A percentile compares a stretch with the other conserved stretches of the same genome.
phyloP scores from a whole-genome alignment of 2,113 vertebrate species.

The Bombycilla garrulus region DNA sequence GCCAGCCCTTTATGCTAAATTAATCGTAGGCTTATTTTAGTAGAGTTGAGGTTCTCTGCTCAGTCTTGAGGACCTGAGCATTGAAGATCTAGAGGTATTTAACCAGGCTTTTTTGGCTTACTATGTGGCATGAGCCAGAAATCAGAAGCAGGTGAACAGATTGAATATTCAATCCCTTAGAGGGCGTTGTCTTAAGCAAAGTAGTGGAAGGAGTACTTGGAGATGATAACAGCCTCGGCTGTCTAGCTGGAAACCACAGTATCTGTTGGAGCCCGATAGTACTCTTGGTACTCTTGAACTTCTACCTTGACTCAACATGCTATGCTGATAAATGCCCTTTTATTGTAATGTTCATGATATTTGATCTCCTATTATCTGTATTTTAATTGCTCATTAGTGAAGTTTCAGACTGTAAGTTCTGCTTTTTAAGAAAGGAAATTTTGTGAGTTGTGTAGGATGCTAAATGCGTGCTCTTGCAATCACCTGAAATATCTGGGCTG shows the following conservation, averaged over 20 bases:
- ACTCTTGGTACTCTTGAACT: not conserved
- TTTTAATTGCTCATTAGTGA: not conserved
- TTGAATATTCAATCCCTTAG: not conserved
- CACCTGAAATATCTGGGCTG: not conserved
- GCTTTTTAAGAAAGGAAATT: not conserved
- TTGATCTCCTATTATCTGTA: not conserved
- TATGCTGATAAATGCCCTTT: not conserved
- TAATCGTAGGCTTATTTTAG: not conserved
- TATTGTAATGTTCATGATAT: not conserved
- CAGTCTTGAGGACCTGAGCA: not conserved
- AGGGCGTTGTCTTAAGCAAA: not conserved
- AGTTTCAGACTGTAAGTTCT: not conserved
- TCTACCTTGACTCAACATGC: not conserved
- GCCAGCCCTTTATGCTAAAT: not conserved
- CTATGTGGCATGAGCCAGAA: not conserved
- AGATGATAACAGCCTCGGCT: accelerated
- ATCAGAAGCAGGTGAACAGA: not conserved
- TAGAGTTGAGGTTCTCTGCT: not conserved
- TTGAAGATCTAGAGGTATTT: not conserved
- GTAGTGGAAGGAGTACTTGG: not conserved
- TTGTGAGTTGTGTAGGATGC: not conserved
- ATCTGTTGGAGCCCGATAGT: accelerated
- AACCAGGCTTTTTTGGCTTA: not conserved
- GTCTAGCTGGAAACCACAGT: not conserved
- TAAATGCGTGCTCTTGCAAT: not conserved